phyloP scores from a whole-genome alignment of 1,140 invertebrate species.

The Pectinophora gossypiella region DNA sequence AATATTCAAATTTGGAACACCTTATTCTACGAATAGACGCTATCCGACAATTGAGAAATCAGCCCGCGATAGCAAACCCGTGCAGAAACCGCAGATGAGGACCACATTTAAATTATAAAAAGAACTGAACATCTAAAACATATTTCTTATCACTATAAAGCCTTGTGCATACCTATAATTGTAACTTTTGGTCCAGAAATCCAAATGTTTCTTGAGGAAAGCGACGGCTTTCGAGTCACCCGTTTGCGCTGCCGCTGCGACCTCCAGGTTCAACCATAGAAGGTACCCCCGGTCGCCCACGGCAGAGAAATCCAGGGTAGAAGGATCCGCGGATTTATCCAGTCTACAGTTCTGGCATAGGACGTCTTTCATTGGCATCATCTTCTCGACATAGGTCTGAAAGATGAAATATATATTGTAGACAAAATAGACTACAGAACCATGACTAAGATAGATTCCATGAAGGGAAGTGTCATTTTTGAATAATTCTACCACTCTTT shows the following conservation, averaged over 20 bases:
- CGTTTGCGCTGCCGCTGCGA: slow-evolving; percentile 83
- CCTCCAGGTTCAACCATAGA: slow-evolving; percentile 88
- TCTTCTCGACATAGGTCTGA: slow-evolving; percentile 84
- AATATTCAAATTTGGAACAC: too few relatives aligned
- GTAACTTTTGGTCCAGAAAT: slow-evolving; percentile 85
- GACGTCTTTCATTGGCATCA: slow-evolving; percentile 80
- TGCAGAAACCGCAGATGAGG: too few relatives aligned
- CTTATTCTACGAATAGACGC: too few relatives aligned
- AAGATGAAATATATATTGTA: slow-evolving; percentile 7
- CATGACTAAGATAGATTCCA: too few relatives aligned
- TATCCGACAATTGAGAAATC: too few relatives aligned
- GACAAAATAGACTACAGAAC: background rate
- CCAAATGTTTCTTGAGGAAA: slow-evolving; percentile 83
- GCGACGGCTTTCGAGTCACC: slow-evolving; percentile 79
- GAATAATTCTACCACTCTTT: too few relatives aligned
- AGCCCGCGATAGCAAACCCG: too few relatives aligned
- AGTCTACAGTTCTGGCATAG: slow-evolving; percentile 52
- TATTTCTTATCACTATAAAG: too few relatives aligned
- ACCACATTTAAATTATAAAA: too few relatives aligned
- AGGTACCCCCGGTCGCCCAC: slow-evolving; percentile 88
- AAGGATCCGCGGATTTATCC: slow-evolving; percentile 70
- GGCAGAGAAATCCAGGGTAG: slow-evolving; percentile 79
- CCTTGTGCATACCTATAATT: slow-evolving; percentile 80
- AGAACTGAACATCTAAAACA: too few relatives aligned
- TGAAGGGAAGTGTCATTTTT: too few relatives aligned